Conservation (phyloP, 2,113 vertebrate genomes). For the Paralichthys olivaceus region DNA sequence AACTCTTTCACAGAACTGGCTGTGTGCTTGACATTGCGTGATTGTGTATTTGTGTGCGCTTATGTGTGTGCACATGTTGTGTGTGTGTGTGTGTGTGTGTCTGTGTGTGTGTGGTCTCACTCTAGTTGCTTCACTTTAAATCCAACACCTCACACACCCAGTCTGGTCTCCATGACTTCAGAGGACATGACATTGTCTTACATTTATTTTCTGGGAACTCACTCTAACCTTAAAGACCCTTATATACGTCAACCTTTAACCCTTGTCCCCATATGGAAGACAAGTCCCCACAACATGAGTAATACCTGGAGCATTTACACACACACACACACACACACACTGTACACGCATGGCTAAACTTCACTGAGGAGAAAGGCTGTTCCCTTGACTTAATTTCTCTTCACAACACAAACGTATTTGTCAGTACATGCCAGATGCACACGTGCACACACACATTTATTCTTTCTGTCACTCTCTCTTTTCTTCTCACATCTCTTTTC, state of each 20-base stretch:
- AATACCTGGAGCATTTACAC: too few relatives aligned
- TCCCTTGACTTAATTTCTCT: conserved; percentile 44
- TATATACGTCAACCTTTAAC: neutral
- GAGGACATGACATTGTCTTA: neutral
- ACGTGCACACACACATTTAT: neutral
- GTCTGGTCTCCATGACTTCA: neutral
- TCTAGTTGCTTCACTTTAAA: conserved; percentile 55
- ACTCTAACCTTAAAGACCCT: too few relatives aligned
- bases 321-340: neutral
- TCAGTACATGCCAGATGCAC: conserved; percentile 1
- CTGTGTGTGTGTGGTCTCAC: conserved; percentile 54
- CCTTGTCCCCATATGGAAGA: neutral
- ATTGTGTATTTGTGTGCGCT: conserved; percentile 15
- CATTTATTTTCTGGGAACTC: neutral
- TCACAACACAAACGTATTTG: conserved; percentile 31
- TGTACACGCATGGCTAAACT: conserved; percentile 41
- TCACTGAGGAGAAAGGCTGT: conserved; percentile 18
- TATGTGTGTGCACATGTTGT: neutral
- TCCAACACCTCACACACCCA: neutral
- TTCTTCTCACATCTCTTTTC: neutral
- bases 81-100: conserved; percentile 3
- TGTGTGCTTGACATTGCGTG: neutral
- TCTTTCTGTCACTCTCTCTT: neutral
- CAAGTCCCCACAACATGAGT: too few relatives aligned
- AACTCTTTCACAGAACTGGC: conserved; percentile 43